A percentile compares a stretch with the other conserved stretches of the same genome.
These are phyloP conservation scores for Arctia plantaginis DNA, from an alignment of 2,888 invertebrate genomes.

Conservation along the genomic window DNA sequence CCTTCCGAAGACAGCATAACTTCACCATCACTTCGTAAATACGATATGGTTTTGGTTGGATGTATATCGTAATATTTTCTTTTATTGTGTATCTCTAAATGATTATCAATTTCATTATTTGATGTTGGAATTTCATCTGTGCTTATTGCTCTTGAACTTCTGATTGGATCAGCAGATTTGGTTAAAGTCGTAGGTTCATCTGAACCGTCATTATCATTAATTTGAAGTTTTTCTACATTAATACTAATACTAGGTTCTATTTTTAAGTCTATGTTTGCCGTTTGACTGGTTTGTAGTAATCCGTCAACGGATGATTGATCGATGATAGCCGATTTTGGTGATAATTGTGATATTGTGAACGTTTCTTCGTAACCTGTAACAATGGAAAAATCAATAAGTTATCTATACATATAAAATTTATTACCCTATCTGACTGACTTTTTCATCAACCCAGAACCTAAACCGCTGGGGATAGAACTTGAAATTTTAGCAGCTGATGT, in stretches of 20 bases:
- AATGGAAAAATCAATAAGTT: conserved; percentile 27
- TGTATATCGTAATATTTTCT: conserved; percentile 84
- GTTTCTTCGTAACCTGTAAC: conserved; percentile 85
- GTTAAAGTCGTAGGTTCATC: conserved; percentile 80
- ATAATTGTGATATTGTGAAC: conserved; percentile 89
- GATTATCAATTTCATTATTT: conserved; percentile 87
- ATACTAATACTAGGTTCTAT: conserved; percentile 76
- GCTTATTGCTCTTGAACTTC: conserved; percentile 84
- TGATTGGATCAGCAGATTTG: conserved; percentile 85
- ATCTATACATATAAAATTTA: background rate
- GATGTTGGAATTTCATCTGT: conserved; percentile 82
- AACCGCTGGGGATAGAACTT: too few relatives aligned
- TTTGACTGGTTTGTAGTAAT: conserved; percentile 71
- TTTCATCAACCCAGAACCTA: background rate
- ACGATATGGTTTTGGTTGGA: conserved; percentile 84
- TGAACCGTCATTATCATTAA: conserved; percentile 56
- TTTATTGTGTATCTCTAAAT: conserved; percentile 82
- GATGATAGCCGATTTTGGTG: conserved; percentile 87
- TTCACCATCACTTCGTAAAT: conserved; percentile 71
- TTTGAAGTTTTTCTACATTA: conserved; percentile 57
- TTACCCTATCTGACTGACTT: background rate
- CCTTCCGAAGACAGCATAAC: conserved; percentile 74
- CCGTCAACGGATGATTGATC: conserved; percentile 57
- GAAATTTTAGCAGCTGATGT: background rate
- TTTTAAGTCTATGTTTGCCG: conserved; percentile 70